Evolutionary conservation across 2,888 invertebrate species (phyloP).

Genomic region (Cataglyphis rosenhaueri): DNA sequence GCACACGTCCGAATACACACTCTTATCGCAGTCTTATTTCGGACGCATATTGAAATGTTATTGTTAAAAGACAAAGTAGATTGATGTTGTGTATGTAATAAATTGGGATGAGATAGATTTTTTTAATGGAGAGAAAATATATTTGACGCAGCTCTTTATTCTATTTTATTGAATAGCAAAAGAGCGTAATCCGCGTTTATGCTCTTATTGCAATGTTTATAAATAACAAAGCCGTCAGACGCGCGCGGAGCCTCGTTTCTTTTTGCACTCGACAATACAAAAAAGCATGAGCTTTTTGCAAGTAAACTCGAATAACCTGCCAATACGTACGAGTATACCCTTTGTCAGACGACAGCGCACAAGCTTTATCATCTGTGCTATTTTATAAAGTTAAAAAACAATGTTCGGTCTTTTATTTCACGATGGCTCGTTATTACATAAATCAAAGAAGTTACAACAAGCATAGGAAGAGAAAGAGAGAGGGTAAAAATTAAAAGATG

Average conservation of each 20-base stretch:
- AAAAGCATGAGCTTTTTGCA: conserved; percentile 16
- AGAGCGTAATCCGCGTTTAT: neutral
- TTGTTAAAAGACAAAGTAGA: neutral
- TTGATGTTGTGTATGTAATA: neutral
- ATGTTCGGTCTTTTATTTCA: neutral
- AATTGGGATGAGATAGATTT: neutral
- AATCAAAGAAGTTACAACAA: neutral
- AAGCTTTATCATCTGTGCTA: neutral
- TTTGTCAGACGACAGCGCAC: conserved; percentile 24
- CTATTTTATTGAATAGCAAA: conserved; percentile 23
- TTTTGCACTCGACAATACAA: conserved; percentile 2
- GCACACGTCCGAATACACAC: neutral
- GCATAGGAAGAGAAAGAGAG: too few species aligned
- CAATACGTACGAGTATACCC: conserved; percentile 27
- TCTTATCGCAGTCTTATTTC: neutral
- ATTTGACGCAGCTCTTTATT: conserved; percentile 16
- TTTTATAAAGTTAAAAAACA: conserved; percentile 30
- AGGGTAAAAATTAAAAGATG: neutral
- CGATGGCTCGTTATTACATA: neutral
- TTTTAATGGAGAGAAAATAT: conserved; percentile 9
- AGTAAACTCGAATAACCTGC: conserved; percentile 43
- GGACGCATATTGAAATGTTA: neutral
- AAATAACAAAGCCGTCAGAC: conserved; percentile 22
- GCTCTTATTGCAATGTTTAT: conserved; percentile 36
- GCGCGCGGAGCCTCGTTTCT: conserved; percentile 20